These are phyloP conservation scores for Typhlichthys eigenmanni DNA, from an alignment of 2,797 vertebrate species.

Conservation along the genomic window DNA sequence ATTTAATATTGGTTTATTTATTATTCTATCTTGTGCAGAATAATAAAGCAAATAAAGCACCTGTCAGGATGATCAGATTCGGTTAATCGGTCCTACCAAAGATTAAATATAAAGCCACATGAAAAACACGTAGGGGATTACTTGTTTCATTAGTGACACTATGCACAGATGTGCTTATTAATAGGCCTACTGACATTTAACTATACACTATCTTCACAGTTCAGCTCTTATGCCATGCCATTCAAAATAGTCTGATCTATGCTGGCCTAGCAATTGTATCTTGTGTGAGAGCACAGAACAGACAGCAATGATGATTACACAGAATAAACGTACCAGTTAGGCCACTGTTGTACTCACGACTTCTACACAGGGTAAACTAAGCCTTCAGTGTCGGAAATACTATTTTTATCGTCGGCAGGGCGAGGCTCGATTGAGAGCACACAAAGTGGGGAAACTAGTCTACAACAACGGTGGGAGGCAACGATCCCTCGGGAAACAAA, in stretches of 20 bases:
- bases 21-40: neutral
- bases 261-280: neutral
- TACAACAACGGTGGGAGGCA: slow-evolving; percentile 43
- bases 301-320: too few relatives aligned
- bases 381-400: slow-evolving; percentile 68
- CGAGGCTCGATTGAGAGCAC: slow-evolving; percentile 68
- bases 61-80: slow-evolving; percentile 55
- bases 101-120: slow-evolving; percentile 43
- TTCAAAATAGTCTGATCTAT: neutral
- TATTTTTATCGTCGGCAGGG: slow-evolving; percentile 75
- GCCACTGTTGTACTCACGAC: too few relatives aligned
- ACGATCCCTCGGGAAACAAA: slow-evolving; percentile 55
- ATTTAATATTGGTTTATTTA: slow-evolving; percentile 19
- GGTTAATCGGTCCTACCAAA: slow-evolving; percentile 18
- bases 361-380: neutral
- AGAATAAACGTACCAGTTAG: too few relatives aligned
- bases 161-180: slow-evolving; percentile 34
- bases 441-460: slow-evolving; percentile 73
- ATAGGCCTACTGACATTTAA: slow-evolving; percentile 8
- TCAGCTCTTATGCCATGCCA: neutral
- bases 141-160: slow-evolving; percentile 25
- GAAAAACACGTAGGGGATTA: slow-evolving; percentile 30
- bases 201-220: neutral
- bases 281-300: neutral
- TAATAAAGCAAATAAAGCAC: slow-evolving; percentile 31